phyloP scores from a whole-genome alignment of 2,113 vertebrate genomes.

The Agelaius phoeniceus region DNA sequence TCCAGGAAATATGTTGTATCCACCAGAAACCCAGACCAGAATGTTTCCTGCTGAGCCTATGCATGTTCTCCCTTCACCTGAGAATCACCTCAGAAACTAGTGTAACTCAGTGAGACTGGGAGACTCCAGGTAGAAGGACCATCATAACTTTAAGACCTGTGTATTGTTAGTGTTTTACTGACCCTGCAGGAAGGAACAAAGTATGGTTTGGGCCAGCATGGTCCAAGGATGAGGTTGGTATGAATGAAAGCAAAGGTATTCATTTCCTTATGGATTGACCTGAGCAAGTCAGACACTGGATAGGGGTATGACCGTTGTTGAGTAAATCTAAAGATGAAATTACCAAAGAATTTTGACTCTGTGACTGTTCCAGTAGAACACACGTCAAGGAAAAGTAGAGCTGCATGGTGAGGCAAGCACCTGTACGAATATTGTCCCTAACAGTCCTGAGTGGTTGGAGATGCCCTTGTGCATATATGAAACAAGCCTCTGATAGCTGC shows the following conservation, averaged over 20 bases:
- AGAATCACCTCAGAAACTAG: not conserved
- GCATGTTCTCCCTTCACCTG: not conserved
- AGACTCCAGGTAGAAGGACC: not conserved
- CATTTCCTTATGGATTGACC: not conserved
- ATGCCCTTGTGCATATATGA: not conserved
- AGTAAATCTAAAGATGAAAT: not conserved
- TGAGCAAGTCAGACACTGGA: not conserved
- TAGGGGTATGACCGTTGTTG: not conserved
- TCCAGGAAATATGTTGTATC: not conserved
- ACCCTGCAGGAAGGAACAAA: not conserved
- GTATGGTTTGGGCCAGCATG: not conserved
- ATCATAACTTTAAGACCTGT: not conserved
- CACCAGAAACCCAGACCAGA: not conserved
- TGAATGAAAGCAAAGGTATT: not conserved
- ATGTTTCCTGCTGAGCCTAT: not conserved
- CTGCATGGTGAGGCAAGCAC: not conserved
- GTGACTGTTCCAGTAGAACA: not conserved
- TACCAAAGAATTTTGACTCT: not conserved
- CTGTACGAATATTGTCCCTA: not conserved
- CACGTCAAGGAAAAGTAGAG: not conserved
- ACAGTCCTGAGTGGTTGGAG: not conserved
- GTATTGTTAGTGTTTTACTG: not conserved
- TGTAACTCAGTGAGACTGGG: not conserved
- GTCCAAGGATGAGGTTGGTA: fast-evolving
- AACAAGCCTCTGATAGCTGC: not conserved